Percentiles rank a stretch among this genome's conserved stretches.
Evolutionary conservation across 2,113 vertebrate genomes (phyloP).

Genomic region (Chrysemys picta): DNA sequence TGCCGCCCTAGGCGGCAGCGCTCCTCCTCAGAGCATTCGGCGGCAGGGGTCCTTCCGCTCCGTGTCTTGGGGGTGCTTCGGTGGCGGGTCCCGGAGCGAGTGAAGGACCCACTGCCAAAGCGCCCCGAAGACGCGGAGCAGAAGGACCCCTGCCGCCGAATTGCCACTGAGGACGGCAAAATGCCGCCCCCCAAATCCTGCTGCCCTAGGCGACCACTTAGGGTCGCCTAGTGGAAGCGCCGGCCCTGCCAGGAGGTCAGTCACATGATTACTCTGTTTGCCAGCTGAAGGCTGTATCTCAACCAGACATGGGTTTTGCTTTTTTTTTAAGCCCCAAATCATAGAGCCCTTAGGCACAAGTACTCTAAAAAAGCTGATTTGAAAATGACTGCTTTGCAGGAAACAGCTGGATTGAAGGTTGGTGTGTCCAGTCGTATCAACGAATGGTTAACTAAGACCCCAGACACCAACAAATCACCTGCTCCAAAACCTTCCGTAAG

Average conservation of each 20-base stretch:
- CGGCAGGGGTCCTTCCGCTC: no score
- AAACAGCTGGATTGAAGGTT: constrained; percentile 95
- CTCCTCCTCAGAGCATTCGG: no score
- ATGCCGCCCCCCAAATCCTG: no score
- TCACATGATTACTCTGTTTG: neutral
- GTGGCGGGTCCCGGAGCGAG: no score
- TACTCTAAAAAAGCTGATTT: neutral
- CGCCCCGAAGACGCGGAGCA: no score
- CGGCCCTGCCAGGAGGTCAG: neutral
- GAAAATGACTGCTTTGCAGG: constrained; percentile 78
- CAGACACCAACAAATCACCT: constrained; percentile 88
- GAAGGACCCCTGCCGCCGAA: no score
- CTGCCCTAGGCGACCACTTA: no score
- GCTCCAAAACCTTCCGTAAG: constrained; percentile 93
- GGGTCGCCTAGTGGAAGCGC: no score
- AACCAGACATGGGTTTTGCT: neutral
- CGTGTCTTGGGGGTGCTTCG: no score
- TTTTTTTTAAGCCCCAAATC: neutral
- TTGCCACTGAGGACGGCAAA: no score
- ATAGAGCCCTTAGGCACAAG: neutral
- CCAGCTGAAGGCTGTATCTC: neutral
- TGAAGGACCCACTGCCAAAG: no score
- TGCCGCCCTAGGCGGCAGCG: no score
- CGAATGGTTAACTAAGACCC: constrained; percentile 98
- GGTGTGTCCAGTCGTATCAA: constrained; percentile 98